Base-by-base conservation (phyloP, 2,113 vertebrate species). In the Monopterus albus region DNA sequence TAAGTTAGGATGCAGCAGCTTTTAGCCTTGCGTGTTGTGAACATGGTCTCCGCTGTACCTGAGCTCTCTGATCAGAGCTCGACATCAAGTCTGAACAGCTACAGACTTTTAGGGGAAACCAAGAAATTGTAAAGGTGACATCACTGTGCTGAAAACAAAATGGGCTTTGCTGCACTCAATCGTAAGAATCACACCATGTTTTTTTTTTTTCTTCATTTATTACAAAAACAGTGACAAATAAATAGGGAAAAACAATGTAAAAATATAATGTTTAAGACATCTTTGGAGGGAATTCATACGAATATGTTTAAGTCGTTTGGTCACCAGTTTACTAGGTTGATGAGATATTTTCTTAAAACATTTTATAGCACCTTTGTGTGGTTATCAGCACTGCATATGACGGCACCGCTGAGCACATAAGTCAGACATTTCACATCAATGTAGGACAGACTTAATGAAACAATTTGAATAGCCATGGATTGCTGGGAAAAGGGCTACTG, bases 241-340 rank as follows among this genome's bases (percentile, higher is more conserved):
- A 93, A 93, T 93, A 92, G 35, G 91, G 89, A 62, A 88, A 91
- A 92, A 86, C 33, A 82, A 92, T 91, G 90, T 87, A 93, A 92
- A 93, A 93, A 93, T 93, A 93, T 86, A 85, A 82, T 76, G 82
- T 74, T 82, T 69, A 65, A 73, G 51, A 79, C 60, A 65, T 83
- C 67, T 79, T 55, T 46, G 49, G 58, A 49, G 47, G 56, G 31
- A 33, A 43, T 69, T 20, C 65, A 79, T 68, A 74, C 53, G 59
- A 74, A 20, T 7, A 53, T 61, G 60, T 78, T 67, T 71, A 11
- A 78, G 15, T 60, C 66, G 72, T 85, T 87, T 92, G 87, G 88
- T 90, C 88, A 83, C 84, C 82, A 82, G 78, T 78, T 74, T 72
- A 33, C 57, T 72, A 33, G 65, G 29, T 43, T 58, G 42, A 84